Evolutionary conservation across 1,140 invertebrate genomes (phyloP), one percentile per base, ranked within the genome.

Genomic region (Aphelenchoides avenae): DNA sequence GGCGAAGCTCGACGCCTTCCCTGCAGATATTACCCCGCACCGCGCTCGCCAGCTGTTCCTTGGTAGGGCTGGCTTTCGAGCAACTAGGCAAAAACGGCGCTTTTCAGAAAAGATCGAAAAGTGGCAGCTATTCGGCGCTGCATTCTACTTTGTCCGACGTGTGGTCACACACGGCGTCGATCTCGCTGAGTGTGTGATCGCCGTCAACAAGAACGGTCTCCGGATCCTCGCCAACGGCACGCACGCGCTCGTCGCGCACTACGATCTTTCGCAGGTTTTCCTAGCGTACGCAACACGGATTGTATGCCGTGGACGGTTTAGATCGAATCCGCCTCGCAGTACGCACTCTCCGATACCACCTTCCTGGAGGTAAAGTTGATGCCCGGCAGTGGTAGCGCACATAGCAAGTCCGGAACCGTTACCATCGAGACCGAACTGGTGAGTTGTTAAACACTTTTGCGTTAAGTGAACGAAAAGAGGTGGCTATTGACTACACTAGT

Each of bases 391-490:
- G 89, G 89, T 75, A 91, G 91, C 18, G 94, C 93, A 76, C 80
- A 97, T 64, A 88, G 95, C 85, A 88, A 92, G 73, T 90, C 94
- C 80, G 84, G 90, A 57, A 91, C 96, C 57, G 91, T 91, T 22
- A 83, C 91, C 66, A 84, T 98, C 54, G 91, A 97, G 77, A 95
- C 92, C 1, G 91, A 95, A 77, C 91, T 96, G 80, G 91, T 92
- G 67, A 51, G 48, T 47, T 26, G 26, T 22, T 13, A 31, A 46
- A 34, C 15, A 30, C 1, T 46, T 22, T 20, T 27, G 18, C 11
- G 33, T 27, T 50, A 24, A 70, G 30, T 22, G 27, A n/a, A n/a
- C n/a, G n/a, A n/a, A n/a, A n/a, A n/a, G n/a, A n/a, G n/a, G n/a
- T n/a, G n/a, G n/a, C n/a, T n/a, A n/a, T 24, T 30, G 20, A 51